Evolutionary conservation across 2,888 invertebrate genomes (phyloP), one percentile per base, ranked within the genome.

Genomic region (Drosophila pseudotakahashii): DNA sequence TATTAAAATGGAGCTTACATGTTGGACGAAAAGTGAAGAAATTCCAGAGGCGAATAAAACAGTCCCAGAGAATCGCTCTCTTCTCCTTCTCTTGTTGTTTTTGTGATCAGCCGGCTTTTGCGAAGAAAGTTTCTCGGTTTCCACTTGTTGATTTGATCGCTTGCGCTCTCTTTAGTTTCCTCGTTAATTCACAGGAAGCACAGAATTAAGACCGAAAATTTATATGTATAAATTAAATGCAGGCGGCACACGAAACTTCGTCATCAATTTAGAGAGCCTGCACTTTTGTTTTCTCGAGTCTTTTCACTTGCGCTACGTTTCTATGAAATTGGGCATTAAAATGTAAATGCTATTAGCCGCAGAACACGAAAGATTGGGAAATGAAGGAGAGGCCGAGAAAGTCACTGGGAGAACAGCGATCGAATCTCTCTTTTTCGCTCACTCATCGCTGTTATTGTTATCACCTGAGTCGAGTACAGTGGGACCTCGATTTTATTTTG

Each of bases 101-200:
- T 44, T 30, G 14, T 45, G 47, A 39, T 58, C 66, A 63, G 75
- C 72, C 64, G 73, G 70, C 69, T 70, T 73, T 71, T 74, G 70
- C 48, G 47, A 70, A 69, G 70, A 71, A 71, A 70, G 71, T 70
- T 70, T 54, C 52, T 61, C 41, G 54, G 54, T 13, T 47, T 71
- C 63, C 70, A 70, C 55, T 66, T 73, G 62, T 75, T 72, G 57
- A 51, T 70, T 73, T 62, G 57, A 58, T 74, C 39, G 39, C 45
- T 37, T 37, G 54, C 52, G 16, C 37, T 16, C 50, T 57, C 62
- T 42, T 37, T 57, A 30, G 74, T 51, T 75, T 75, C 53, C 52
- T 67, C 61, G 67, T 69, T 69, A 69, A 58, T 75, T 62, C 72
- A 84, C 86, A 84, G 84, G 84, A 84, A 84, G 72, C 79, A 81